Evolutionary conservation across 2,888 invertebrate genomes (phyloP).

Genomic region (Erebia aethiops): DNA sequence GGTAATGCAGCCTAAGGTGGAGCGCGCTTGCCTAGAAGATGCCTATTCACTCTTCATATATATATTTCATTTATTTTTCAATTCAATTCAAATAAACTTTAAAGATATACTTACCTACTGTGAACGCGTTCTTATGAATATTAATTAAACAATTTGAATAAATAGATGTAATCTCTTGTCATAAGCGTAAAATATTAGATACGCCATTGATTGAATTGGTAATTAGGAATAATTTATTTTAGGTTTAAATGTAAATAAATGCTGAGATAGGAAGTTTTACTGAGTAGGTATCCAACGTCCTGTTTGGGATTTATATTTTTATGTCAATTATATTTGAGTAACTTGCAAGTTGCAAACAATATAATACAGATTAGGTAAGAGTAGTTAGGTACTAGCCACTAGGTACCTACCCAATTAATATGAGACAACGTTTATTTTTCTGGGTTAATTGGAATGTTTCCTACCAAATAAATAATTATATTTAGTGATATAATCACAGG

Average conservation of each 20-base stretch:
- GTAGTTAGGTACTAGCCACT: no score
- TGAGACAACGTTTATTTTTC: no score
- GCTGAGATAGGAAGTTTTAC: neutral
- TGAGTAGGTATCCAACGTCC: neutral
- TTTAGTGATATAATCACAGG: no score
- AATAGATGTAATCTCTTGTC: conserved; percentile 19
- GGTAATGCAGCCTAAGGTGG: no score
- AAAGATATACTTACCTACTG: neutral
- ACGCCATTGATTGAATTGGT: conserved; percentile 21
- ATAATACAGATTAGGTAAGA: neutral
- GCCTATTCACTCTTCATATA: no score
- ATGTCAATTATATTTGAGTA: conserved; percentile 5
- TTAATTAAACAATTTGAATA: conserved; percentile 18
- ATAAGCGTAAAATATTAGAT: conserved; percentile 23
- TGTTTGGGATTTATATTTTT: neutral
- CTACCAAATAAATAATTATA: no score
- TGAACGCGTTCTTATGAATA: conserved; percentile 9
- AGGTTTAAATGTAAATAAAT: conserved; percentile 6
- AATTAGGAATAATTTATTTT: conserved; percentile 16
- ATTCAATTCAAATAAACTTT: neutral
- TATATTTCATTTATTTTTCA: neutral
- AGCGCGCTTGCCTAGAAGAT: no score
- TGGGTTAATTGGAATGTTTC: no score
- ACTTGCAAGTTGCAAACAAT: no score
- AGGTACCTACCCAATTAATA: no score